Evolutionary conservation across 2,888 invertebrate species (phyloP).

Genomic region (Apodemia hepburni): DNA sequence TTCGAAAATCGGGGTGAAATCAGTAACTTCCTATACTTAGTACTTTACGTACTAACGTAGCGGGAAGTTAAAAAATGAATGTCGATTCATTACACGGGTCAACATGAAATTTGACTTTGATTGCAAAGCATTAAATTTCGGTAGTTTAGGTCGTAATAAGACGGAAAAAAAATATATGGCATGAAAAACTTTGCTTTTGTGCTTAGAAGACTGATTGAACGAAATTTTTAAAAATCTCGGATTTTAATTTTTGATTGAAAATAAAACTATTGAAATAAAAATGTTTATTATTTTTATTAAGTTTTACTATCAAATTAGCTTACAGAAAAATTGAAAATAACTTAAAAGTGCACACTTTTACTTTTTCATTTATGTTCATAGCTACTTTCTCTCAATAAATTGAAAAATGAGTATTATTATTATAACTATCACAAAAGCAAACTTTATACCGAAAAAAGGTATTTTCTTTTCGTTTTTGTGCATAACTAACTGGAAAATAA

Average conservation of each 20-base stretch:
- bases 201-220: constrained; percentile 26
- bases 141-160: constrained; percentile 23
- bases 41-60: too few species aligned
- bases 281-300: constrained; percentile 28
- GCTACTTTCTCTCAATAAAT: constrained; percentile 30
- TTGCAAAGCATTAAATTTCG: constrained; percentile 23
- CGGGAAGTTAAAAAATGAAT: too few species aligned
- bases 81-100: constrained; percentile 9
- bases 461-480: too few species aligned
- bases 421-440: too few species aligned
- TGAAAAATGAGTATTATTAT: too few species aligned
- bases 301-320: constrained; percentile 29
- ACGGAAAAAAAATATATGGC: constrained; percentile 22
- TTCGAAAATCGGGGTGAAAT: too few species aligned
- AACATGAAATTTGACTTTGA: constrained; percentile 25
- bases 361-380: constrained; percentile 30
- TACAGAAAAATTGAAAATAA: constrained; percentile 25
- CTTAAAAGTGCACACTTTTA: constrained; percentile 32
- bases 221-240: constrained; percentile 28
- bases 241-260: constrained; percentile 29
- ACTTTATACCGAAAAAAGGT: too few species aligned
- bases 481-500: too few species aligned
- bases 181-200: constrained; percentile 21
- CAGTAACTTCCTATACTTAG: too few species aligned
- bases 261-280: constrained; percentile 29